Conservation (phyloP, 2,797 vertebrate genomes). For the Sebastes kiyomatsui region DNA sequence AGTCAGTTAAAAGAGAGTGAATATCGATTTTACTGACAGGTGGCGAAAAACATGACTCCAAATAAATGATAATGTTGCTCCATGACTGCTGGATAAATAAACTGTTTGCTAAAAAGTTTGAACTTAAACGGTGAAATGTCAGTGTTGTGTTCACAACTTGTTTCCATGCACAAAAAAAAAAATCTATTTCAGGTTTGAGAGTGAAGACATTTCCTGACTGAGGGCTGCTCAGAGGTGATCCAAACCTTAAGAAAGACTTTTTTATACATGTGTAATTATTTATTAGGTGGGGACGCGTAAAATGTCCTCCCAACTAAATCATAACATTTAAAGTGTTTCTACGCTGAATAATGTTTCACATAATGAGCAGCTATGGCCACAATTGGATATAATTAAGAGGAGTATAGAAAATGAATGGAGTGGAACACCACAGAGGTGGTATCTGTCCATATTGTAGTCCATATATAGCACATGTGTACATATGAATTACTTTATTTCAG, state of each 20-base stretch:
- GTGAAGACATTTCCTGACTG: neutral
- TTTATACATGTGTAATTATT: slow-evolving; percentile 23
- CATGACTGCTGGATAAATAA: neutral
- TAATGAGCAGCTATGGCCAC: slow-evolving; percentile 43
- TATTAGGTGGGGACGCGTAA: slow-evolving; percentile 9
- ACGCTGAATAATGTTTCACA: slow-evolving; percentile 49
- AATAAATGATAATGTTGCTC: neutral
- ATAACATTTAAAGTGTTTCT: slow-evolving; percentile 49
- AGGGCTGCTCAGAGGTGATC: neutral
- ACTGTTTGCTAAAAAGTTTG: neutral
- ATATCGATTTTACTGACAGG: neutral
- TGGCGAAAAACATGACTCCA: neutral
- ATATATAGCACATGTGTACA: slow-evolving; percentile 47
- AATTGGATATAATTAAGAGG: slow-evolving; percentile 51
- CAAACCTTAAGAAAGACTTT: neutral
- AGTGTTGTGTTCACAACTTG: neutral
- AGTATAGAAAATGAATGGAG: slow-evolving; percentile 40
- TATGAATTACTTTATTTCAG: slow-evolving; percentile 62
- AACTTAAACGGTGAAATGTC: neutral
- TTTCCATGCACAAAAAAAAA: neutral
- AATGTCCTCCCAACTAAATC: slow-evolving; percentile 21
- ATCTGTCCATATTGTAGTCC: slow-evolving; percentile 36
- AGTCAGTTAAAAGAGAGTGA: neutral
- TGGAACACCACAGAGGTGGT: slow-evolving; percentile 47
- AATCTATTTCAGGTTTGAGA: neutral